phyloP scores from a whole-genome alignment of 2,888 invertebrate species.

The Cosmorhoe ocellata region DNA sequence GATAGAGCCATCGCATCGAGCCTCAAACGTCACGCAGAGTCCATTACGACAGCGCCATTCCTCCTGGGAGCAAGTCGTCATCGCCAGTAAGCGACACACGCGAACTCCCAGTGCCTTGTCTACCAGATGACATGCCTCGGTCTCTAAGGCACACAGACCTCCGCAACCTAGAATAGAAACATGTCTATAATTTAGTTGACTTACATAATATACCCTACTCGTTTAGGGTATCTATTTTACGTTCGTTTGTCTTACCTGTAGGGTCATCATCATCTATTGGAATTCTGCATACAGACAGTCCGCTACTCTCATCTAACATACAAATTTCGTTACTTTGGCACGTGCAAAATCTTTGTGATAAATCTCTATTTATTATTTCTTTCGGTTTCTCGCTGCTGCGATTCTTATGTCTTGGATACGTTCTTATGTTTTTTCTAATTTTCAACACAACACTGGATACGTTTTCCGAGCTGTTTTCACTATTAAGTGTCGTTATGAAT shows the following conservation, averaged over 20 bases:
- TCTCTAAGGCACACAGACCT: conserved; percentile 84
- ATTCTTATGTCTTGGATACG: conserved; percentile 62
- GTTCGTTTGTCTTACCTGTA: conserved; percentile 67
- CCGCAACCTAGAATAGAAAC: conserved; percentile 78
- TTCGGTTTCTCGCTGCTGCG: conserved; percentile 53
- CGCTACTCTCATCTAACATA: conserved; percentile 83
- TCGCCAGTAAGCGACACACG: conserved; percentile 82
- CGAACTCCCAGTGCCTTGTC: conserved; percentile 77
- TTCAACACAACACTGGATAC: conserved; percentile 59
- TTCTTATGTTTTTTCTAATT: conserved; percentile 72
- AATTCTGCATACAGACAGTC: conserved; percentile 80
- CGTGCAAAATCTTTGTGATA: conserved; percentile 73
- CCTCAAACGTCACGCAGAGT: conserved; percentile 84
- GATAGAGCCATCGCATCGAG: conserved; percentile 87
- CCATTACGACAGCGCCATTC: conserved; percentile 89
- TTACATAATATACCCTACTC: not conserved
- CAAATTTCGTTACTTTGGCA: conserved; percentile 83
- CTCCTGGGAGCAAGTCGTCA: conserved; percentile 83
- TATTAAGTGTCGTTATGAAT: conserved; percentile 37
- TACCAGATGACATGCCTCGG: conserved; percentile 84
- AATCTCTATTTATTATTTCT: conserved; percentile 65
- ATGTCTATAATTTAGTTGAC: not conserved
- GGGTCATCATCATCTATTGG: conserved; percentile 81
- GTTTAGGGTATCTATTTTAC: too few species aligned
- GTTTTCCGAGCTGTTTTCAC: conserved; percentile 48